A percentile compares a stretch with the other conserved stretches of the same genome.
These are phyloP conservation scores for Sciaenops ocellatus DNA, from an alignment of 2,797 vertebrate species.

Conservation along the genomic window DNA sequence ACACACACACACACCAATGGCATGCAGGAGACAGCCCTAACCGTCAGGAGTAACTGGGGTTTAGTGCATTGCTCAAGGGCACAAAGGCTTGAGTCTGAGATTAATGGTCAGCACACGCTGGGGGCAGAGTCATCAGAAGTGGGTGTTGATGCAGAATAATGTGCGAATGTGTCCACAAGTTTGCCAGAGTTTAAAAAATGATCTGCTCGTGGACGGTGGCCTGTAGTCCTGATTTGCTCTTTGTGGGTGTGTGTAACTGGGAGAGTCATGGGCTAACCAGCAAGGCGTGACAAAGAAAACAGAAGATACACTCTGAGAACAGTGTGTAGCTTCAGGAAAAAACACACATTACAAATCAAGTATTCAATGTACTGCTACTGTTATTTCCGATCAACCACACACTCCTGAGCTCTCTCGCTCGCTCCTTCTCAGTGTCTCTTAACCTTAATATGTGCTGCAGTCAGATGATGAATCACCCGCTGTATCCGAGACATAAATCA, in stretches of 20 bases:
- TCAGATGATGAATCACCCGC: constrained; percentile 57
- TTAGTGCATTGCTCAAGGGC: background rate
- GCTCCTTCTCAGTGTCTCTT: constrained; percentile 11
- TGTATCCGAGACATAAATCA: constrained; percentile 49
- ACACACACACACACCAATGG: background rate
- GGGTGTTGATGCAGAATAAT: background rate
- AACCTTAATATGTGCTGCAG: constrained; percentile 35
- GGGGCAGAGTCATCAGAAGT: background rate
- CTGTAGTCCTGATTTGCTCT: background rate
- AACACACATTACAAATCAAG: constrained; percentile 45
- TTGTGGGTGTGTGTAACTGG: background rate
- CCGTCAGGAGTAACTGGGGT: background rate
- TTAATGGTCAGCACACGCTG: background rate
- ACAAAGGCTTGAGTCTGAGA: background rate
- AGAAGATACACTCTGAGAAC: background rate
- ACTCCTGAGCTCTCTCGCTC: background rate
- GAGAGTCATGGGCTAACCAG: background rate
- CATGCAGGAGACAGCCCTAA: background rate
- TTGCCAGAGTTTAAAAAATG: background rate
- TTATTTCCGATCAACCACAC: constrained; percentile 31
- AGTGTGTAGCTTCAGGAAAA: constrained; percentile 11
- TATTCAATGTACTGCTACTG: constrained; percentile 22
- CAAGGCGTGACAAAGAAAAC: background rate
- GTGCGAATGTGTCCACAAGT: background rate
- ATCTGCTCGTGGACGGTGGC: background rate